Evolutionary conservation across 2,888 invertebrate genomes (phyloP), one percentile per base, ranked within the genome.

Genomic region (Volucella inanis): DNA sequence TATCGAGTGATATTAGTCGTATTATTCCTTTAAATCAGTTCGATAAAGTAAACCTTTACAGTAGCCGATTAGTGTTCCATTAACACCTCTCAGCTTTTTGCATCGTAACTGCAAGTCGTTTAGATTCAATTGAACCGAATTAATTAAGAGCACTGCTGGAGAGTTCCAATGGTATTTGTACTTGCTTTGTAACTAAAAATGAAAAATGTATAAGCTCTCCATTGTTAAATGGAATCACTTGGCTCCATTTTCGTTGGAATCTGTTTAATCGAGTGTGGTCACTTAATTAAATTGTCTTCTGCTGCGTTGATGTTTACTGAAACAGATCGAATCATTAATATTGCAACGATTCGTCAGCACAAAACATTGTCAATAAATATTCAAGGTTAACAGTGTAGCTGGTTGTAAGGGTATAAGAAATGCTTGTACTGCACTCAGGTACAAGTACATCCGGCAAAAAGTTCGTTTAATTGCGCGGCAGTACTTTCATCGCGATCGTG

Each of bases 121-220:
- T 50, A 50, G 64, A 55, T 55, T 57, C 50, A 67, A 68, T 59
- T 59, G 70, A 55, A 65, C 10, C 75, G 84, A 76, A 80, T 71
- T 76, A 76, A 85, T 85, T 80, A 80, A 67, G 50, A 65, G 18
- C 74, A 50, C 75, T 67, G 84, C 64, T 70, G 78, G 80, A 75
- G 43, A 72, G 39, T 55, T 38, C 22, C 14, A 39, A 10, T n/a
- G 22, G 38, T 45, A 38, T 43, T 38, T 41, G 38, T 39, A 41
- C 49, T 47, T 78, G 74, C 54, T 59, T 70, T 57, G 12, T n/a
- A 71, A 67, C 39, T 62, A n/a, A 67, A 68, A 45, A 78, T 78
- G 15, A 78, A 71, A 78, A 57, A 78, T 78, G 31, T 57, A 78
- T 78, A 64, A 70, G 64, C 18, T 50, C 52, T 62, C 10, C 15